Evolutionary conservation across 2,888 invertebrate species (phyloP).

Genomic region (Apodemia zela): DNA sequence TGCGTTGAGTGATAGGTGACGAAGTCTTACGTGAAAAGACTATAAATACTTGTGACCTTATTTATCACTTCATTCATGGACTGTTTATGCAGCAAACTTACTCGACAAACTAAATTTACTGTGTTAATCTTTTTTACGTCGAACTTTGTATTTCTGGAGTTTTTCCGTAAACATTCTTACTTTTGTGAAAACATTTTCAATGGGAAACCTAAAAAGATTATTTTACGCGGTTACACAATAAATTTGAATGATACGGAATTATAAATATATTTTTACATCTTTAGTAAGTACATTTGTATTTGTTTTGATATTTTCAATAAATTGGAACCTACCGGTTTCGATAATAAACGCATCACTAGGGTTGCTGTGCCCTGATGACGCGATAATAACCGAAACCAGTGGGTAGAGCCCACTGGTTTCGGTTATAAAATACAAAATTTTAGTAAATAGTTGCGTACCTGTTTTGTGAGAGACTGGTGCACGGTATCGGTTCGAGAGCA

Average conservation of each 20-base stretch:
- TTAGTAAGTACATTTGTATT: too few relatives aligned
- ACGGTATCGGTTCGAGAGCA: too few relatives aligned
- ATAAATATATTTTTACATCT: too few relatives aligned
- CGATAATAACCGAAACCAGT: too few relatives aligned
- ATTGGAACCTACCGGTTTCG: too few relatives aligned
- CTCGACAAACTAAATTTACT: constrained; percentile 3
- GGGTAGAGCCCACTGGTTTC: too few relatives aligned
- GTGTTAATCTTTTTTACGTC: constrained; percentile 4
- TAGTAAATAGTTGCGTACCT: too few relatives aligned
- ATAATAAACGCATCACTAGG: too few relatives aligned
- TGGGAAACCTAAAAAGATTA: background rate
- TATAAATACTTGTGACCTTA: constrained; percentile 14
- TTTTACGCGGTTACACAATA: background rate
- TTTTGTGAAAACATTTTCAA: constrained; percentile 1
- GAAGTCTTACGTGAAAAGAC: constrained; percentile 10
- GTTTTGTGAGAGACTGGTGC: too few relatives aligned
- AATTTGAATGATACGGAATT: background rate
- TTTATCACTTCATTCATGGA: constrained; percentile 14
- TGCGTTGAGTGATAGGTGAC: constrained; percentile 1
- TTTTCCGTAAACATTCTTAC: background rate
- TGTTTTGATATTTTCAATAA: too few relatives aligned
- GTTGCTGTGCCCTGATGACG: too few relatives aligned
- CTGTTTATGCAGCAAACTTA: constrained; percentile 15
- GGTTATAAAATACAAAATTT: too few relatives aligned
- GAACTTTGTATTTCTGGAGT: background rate